Base-by-base conservation (phyloP, 1,140 invertebrate genomes). In the Oscheius sp. region DNA sequence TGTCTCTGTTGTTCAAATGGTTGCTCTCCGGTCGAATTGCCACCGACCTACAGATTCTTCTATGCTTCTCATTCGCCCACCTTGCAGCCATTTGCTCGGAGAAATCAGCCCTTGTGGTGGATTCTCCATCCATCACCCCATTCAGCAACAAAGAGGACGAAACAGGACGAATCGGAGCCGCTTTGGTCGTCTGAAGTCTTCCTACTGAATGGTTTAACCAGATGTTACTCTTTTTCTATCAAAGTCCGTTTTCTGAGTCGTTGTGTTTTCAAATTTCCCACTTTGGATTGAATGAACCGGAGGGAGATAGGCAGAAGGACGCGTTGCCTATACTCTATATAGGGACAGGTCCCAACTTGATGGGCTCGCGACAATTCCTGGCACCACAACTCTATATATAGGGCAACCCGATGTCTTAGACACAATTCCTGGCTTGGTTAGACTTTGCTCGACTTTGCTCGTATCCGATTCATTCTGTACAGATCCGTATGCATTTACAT, bases 261-360 rank as follows among this genome's bases (percentile, higher is more conserved):
- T 59, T 3, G 52, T 68, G 28, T 55, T 55, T 26, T 68, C 45
- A n/a, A 68, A 68, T 29, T 68, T 55, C 26, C 67, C 67, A 42
- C 67, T 68, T 42, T 68, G 67, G 7, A 68, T 13, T 7, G 28
- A 15, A 4, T 15, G 4, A 38, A 38, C 31, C 15, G 36, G 13
- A 31, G 10, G 26, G 3, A 13, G 45, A 35, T 2, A 18, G 0
- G 49, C 15, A 15, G 49, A n/a, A n/a, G n/a, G n/a, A n/a, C n/a
- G n/a, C n/a, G n/a, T n/a, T n/a, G n/a, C n/a, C n/a, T n/a, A n/a
- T n/a, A n/a, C n/a, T n/a, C n/a, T n/a, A n/a, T n/a, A n/a, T n/a
- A n/a, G n/a, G n/a, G n/a, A n/a, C n/a, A n/a, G n/a, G n/a, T n/a
- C n/a, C n/a, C n/a, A n/a, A n/a, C n/a, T n/a, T n/a, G n/a, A n/a